Evolutionary conservation across 2,113 vertebrate species (phyloP), one percentile per base, ranked within the genome.

Genomic region (Brachypteracias leptosomus): DNA sequence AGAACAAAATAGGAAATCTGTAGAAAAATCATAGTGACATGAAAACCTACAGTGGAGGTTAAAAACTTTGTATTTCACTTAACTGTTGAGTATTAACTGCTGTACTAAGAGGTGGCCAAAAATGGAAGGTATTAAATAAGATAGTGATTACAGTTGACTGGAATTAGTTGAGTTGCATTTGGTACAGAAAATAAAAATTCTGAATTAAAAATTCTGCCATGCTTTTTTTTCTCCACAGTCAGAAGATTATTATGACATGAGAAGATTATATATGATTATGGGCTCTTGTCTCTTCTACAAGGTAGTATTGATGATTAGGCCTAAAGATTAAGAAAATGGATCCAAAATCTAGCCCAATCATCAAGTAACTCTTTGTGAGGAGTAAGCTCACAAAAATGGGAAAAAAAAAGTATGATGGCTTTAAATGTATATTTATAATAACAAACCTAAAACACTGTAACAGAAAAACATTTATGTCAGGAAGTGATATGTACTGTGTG

Each of bases 241-340:
- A 24, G 99, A 99, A 97, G 99, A 99, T 97, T 99, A 98, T 84
- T 99, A 98, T 35, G 98, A 98, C 94, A 98, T 99, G 98, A 98
- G 99, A 96, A 98, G 99, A 81, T 97, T 99, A 9, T 99, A 99
- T 52, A 95, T 98, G 25, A 99, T 99, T 87, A 96, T 99, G 83
- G 99, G 99, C 47, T 99, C 99, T 78, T 99, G 99, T 96, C 98
- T 99, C 55, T 99, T 99, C 97, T 99, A 99, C 92, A 99, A 99
- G 99, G 99, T 99, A 94, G 49, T 97, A 59, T 29, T 65, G 65
- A 75, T 68, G 33, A 68, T 67, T 89, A 74, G 76, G 26, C 33
- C 47, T 78, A 61, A 94, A 81, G 25, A 52, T 68, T 65, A 95
- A 59, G 58, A 85, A 94, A 94, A 59, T 66, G 25, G 3, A 16